phyloP scores from a whole-genome alignment of 2,888 invertebrate genomes.

The Sialis lutaria region DNA sequence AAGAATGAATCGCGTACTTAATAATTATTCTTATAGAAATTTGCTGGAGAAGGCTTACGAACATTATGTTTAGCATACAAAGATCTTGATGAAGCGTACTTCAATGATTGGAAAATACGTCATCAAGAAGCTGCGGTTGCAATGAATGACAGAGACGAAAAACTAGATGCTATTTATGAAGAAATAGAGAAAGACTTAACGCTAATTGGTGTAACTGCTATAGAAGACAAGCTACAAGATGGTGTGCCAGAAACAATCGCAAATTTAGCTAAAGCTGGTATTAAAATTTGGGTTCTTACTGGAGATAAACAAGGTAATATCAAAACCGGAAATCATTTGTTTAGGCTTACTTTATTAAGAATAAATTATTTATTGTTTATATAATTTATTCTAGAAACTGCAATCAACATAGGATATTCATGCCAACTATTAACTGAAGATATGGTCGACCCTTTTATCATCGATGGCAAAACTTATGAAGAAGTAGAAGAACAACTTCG shows the following conservation, averaged over 20 bases:
- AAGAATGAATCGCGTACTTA: background rate
- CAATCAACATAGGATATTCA: slow-evolving; percentile 98
- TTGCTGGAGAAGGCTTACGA: slow-evolving; percentile 88
- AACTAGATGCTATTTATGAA: slow-evolving; percentile 84
- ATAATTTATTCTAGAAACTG: slow-evolving; percentile 62
- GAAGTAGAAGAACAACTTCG: slow-evolving; percentile 69
- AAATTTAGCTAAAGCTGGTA: slow-evolving; percentile 84
- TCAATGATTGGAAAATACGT: slow-evolving; percentile 74
- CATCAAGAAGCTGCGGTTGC: slow-evolving; percentile 77
- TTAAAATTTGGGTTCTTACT: slow-evolving; percentile 98
- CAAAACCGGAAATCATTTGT: background rate
- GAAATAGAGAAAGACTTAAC: slow-evolving; percentile 90
- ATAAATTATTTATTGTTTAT: background rate
- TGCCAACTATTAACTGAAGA: slow-evolving; percentile 94
- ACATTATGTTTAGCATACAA: slow-evolving; percentile 90
- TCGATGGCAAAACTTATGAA: slow-evolving; percentile 69
- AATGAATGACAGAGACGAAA: slow-evolving; percentile 74
- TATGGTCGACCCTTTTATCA: slow-evolving; percentile 86
- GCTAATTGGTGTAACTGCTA: slow-evolving; percentile 87
- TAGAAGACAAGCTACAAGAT: slow-evolving; percentile 98
- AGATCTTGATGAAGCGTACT: slow-evolving; percentile 69
- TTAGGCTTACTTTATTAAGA: background rate
- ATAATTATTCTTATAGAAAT: slow-evolving; percentile 46
- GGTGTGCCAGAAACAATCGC: slow-evolving; percentile 94
- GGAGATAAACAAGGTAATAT: slow-evolving; percentile 96